Conservation (phyloP, 2,113 vertebrate species). For the Amphilophus citrinellus region DNA sequence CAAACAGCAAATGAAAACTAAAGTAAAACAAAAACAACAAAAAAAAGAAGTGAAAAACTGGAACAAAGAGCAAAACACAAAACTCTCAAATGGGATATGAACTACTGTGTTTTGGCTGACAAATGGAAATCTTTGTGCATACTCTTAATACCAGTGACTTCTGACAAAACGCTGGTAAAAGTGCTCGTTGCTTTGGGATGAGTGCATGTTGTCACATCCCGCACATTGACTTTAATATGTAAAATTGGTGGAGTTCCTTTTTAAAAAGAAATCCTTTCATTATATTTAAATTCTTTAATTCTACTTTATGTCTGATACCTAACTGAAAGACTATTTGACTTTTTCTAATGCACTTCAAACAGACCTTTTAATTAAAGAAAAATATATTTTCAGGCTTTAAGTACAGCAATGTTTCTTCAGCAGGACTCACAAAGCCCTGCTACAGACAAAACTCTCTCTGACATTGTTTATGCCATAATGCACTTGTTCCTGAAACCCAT, state of each 20-base stretch:
- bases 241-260: background rate
- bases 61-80: background rate
- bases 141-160: background rate
- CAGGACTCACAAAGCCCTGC: background rate
- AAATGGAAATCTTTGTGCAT: background rate
- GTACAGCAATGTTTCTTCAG: background rate
- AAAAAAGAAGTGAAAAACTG: background rate
- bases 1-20: background rate
- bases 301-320: background rate
- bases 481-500: slow-evolving; percentile 5
- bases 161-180: background rate
- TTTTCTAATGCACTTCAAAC: background rate
- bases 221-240: background rate
- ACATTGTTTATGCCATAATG: slow-evolving; percentile 4
- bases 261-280: background rate
- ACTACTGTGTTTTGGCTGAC: background rate
- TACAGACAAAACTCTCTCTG: slow-evolving; percentile 6
- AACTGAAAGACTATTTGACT: background rate
- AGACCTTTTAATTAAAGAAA: background rate
- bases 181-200: background rate
- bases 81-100: background rate
- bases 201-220: background rate
- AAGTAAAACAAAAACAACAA: background rate
- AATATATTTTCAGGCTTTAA: slow-evolving; percentile 6
- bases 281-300: background rate